Evolutionary conservation across 2,797 vertebrate genomes (phyloP).

Genomic region (Leptodactylus fallax): DNA sequence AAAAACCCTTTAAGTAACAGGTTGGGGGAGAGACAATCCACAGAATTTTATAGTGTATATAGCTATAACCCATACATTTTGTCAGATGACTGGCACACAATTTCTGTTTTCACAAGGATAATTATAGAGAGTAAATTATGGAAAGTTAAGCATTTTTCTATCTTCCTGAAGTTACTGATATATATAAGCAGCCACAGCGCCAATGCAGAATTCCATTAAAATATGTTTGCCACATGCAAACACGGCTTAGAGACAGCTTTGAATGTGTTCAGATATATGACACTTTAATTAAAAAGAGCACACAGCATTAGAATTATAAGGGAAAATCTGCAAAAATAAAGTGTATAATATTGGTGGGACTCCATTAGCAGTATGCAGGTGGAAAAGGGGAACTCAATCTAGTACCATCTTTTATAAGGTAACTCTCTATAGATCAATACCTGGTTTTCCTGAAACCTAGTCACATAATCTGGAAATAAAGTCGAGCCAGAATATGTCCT

Average conservation of each 20-base stretch:
- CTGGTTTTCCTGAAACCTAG: too few species aligned
- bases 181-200: neutral
- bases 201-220: constrained; percentile 7
- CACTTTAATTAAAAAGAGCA: neutral
- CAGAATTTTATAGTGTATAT: neutral
- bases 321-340: neutral
- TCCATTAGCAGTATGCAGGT: neutral
- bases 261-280: neutral
- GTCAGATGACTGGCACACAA: neutral
- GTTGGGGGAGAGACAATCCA: neutral
- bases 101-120: neutral
- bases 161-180: constrained; percentile 15
- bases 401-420: too few species aligned
- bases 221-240: neutral
- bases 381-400: too few species aligned
- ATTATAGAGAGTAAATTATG: constrained; percentile 13
- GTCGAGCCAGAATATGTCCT: too few species aligned
- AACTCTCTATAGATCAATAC: too few species aligned
- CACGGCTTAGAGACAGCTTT: neutral
- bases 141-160: neutral
- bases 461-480: too few species aligned
- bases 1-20: too few species aligned
- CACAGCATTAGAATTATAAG: neutral
- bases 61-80: neutral
- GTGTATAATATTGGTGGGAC: neutral